Evolutionary conservation across 2,797 vertebrate genomes (phyloP), one percentile per base, ranked within the genome.

Genomic region (Pelodytes ibericus): DNA sequence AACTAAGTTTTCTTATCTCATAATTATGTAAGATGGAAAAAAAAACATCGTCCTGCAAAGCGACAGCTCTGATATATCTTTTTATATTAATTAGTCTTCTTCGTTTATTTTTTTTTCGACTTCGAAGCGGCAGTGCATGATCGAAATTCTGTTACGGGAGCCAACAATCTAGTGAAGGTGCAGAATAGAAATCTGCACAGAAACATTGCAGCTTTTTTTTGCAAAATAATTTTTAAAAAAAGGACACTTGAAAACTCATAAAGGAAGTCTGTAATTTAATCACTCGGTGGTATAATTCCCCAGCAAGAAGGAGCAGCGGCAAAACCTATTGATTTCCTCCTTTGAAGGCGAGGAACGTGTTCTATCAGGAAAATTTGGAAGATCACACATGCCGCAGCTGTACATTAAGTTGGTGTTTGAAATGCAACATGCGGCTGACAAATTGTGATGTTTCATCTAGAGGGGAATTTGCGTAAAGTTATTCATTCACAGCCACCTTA

Each of bases 61-160:
- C 69, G 77, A 73, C 71, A 69, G 64, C 26, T 10, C 63, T 73
- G 77, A 73, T 71, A 57, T 16, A 57, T 68, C 77, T 31, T 27
- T 39, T 78, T 79, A 69, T 63, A 69, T 74, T 79, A 79, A 79
- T 79, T 79, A 79, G 63, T 56, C 77, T 69, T 73, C 70, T 61
- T 29, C 64, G 33, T 44, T 73, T n/a, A n/a, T n/a, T n/a, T n/a
- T n/a, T n/a, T n/a, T 67, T 33, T 51, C n/a, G 24, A 59, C n/a
- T 58, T 26, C 39, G 20, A 36, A 41, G 39, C 31, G 22, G 63
- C 36, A 49, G 27, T 20, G 6, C 44, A 60, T 41, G 56, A 69
- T 74, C 47, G 33, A 63, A 57, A 57, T 30, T 33, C 63, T 62
- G 53, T 60, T 41, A 68, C 56, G 57, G 44, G 63, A 62, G 3